A percentile compares a stretch with the other conserved stretches of the same genome.
Evolutionary conservation across 2,113 vertebrate genomes (phyloP).

Genomic region (Gallinago media): DNA sequence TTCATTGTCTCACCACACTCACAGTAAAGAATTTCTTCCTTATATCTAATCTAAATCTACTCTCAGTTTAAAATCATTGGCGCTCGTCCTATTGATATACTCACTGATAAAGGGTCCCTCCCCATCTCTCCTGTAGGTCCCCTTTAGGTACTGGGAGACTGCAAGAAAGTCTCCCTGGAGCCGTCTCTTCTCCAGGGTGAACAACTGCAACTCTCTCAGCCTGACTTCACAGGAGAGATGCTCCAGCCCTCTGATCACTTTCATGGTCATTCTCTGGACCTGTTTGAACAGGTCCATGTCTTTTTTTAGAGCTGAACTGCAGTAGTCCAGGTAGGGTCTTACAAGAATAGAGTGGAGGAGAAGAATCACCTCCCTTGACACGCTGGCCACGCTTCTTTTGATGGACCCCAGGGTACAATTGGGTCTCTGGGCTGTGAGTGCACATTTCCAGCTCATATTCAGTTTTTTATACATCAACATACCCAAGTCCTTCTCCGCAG

Average conservation of each 20-base stretch:
- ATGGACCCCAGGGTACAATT: not conserved
- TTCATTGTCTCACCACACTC: not conserved
- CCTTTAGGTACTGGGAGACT: not conserved
- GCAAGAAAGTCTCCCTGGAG: not conserved
- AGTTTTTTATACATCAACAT: not conserved
- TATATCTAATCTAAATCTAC: not conserved
- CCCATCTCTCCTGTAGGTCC: not conserved
- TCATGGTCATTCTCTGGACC: not conserved
- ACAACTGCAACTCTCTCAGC: not conserved
- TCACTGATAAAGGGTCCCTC: not conserved
- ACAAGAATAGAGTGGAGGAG: not conserved
- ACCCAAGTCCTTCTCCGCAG: not conserved
- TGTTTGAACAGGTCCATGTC: not conserved
- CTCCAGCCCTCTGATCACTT: not conserved
- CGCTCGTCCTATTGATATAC: not conserved
- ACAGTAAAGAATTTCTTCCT: not conserved
- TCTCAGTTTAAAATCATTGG: not conserved
- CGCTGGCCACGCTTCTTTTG: not conserved
- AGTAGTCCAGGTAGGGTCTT: not conserved
- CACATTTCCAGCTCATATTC: not conserved
- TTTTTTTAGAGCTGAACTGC: not conserved
- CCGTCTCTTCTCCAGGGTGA: not conserved
- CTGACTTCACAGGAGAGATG: not conserved
- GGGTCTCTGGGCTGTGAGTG: not conserved
- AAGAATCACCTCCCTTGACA: not conserved